Evolutionary conservation across 2,888 invertebrate species (phyloP), one percentile per base, ranked within the genome.

Genomic region (Pyrgus malvae): DNA sequence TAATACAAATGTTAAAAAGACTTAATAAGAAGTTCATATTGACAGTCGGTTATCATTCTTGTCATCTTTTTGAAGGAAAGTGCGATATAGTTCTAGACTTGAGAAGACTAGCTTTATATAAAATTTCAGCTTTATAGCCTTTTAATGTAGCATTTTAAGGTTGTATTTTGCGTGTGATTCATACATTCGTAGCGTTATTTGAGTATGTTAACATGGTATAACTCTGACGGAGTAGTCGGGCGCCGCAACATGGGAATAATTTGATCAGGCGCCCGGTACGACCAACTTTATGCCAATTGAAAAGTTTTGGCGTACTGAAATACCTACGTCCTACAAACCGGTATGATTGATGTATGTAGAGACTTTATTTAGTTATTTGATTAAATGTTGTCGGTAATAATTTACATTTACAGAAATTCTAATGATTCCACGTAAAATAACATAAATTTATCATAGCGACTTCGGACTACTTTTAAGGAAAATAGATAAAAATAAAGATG

Each of bases 181-280:
- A 48, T 51, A 41, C 50, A 48, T 46, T 67, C 56, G 64, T 78
- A 70, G 12, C 73, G 64, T 74, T 65, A 66, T 81, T 73, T 66
- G 67, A 53, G 57, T 57, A 61, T 64, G 63, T 59, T 55, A 56
- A 54, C 54, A 44, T 60, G 46, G 63, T 65, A 62, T 57, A 44
- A 75, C 76, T 78, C 67, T 70, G 74, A 74, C 74, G 70, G 68
- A 66, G 69, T 70, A 77, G 76, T 70, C 74, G 50, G 72, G 66
- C 71, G 70, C 83, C 80, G 78, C 83, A 83, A 83, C 83, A 82
- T 76, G 78, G 81, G 78, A 83, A 87, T 89, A 88, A 89, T 88
- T 89, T 85, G 86, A 89, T 88, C 85, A 88, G 74, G 76, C 77
- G 76, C 80, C 76, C 74, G 69, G 71, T 67, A 74, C 69, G 75